Evolutionary conservation across 1,140 invertebrate species (phyloP), one percentile per base, ranked within the genome.

Genomic region (Drosophila sechellia): DNA sequence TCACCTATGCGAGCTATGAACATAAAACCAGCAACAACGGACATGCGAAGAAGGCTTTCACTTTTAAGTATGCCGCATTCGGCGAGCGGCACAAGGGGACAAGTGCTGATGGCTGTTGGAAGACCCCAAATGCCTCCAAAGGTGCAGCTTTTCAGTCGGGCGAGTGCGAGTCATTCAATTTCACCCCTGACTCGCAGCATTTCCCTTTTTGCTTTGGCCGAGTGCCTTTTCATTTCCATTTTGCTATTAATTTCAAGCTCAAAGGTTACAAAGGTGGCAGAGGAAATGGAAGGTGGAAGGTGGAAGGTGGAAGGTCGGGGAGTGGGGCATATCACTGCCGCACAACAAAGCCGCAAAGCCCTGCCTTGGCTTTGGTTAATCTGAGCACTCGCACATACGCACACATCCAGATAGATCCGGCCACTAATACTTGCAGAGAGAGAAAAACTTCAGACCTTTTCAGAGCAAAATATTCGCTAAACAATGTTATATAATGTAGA

Each of bases 221-320:
- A 46, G 57, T 56, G 61, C 49, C 83, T 86, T 86, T 87, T 86
- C 83, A 86, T 86, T 86, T 87, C 64, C 83, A 87, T 83, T 87
- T 86, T 86, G 75, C 79, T 79, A 79, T 86, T 86, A 87, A 86
- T 83, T 87, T 83, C 65, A 57, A 79, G 58, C 81, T 72, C 78
- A 87, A 81, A 87, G 83, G 83, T 75, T 65, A 49, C 66, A 17
- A 72, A 49, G 69, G 45, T 34, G 40, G 40, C 17, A 37, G 54
- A 49, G 35, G 27, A 31, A 20, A 5, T 0, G 6, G 4, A 25
- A 8, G 22, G 22, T 13, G n/a, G 39, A 1, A 34, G 31, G 17
- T 15, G 43, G 3, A 20, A 20, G 22, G 13, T 48, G 20, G 17
- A 39, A 11, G n/a, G 15, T 42, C 0, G 20, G 6, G 37, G 31